Base-by-base conservation (phyloP, 2,797 vertebrate species). In the Clarias platycephalus region DNA sequence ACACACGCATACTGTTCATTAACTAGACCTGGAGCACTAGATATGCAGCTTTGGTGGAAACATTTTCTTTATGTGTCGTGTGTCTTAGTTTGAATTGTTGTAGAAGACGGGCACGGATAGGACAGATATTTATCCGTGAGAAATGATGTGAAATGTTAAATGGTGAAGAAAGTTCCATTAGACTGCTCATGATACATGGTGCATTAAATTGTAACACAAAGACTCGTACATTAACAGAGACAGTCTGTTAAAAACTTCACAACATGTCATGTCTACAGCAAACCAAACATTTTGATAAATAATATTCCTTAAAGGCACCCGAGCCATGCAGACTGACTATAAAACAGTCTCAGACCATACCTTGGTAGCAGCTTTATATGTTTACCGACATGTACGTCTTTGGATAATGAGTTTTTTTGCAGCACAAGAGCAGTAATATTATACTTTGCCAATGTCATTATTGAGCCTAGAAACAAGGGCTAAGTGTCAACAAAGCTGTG, bases 401-500 rank as follows among this genome's bases (percentile, higher is more conserved):
- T 71, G 58, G 22, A 16, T 80, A 80, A 80, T 80, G 37, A 71
- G 58, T 22, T 62, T 26, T 78, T 71, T 55, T 79, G 20, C 18
- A 71, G 64, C 55, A 68, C 53, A 40, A 44, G 67, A 31, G 34
- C 18, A 18, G 37, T 24, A 57, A 81, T 81, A 57, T 55, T 82
- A 77, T 70, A 78, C 31, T 37, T 26, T 37, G 22, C 62, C 49
- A 53, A 60, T 31, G 58, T 40, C 80, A 70, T 68, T 77, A 85
- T 49, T 60, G 37, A 26, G 37, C 40, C 55, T 63, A 16, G 57
- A 82, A 58, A 63, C 67, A 28, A 82, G 55, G 57, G 5, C 26
- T 66, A 76, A 66, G 68, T 85, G 60, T 62, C 80, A 76, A 66
- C 71, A 58, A 75, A 44, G 55, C 71, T 37, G 24, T 67, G 71